These are phyloP conservation scores for Coregonus clupeaformis DNA, from an alignment of 2,113 vertebrate species.

Conservation along the genomic window DNA sequence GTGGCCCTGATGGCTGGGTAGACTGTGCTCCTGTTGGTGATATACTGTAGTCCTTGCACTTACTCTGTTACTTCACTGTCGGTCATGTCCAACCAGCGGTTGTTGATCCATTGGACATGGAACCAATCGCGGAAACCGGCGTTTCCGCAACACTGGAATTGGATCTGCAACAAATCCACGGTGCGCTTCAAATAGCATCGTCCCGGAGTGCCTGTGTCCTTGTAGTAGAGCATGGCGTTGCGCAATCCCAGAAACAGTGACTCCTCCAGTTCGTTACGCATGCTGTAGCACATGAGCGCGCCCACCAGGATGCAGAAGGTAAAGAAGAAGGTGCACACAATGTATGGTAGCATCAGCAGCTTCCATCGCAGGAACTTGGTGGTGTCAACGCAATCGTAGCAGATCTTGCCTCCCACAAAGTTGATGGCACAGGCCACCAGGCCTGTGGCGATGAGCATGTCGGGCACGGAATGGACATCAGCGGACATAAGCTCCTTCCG, in stretches of 20 bases:
- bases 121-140: conserved; percentile 85
- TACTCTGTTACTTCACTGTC: conserved; percentile 80
- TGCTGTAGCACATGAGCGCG: conserved; percentile 82
- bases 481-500: conserved; percentile 82
- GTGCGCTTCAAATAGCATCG: conserved; percentile 84
- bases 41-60: conserved; percentile 57
- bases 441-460: conserved; percentile 83
- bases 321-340: conserved; percentile 82
- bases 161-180: conserved; percentile 83
- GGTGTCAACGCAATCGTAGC: conserved; percentile 82
- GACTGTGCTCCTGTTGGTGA: too few relatives aligned
- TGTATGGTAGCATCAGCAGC: conserved; percentile 84
- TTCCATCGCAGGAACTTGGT: conserved; percentile 85
- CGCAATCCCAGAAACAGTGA: conserved; percentile 79
- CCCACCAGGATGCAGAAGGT: conserved; percentile 82
- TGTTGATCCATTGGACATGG: conserved; percentile 86
- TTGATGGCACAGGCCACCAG: conserved; percentile 84
- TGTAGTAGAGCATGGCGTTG: conserved; percentile 81
- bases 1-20: too few relatives aligned
- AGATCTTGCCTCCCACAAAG: conserved; percentile 85
- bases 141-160: conserved; percentile 87
- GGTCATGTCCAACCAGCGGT: conserved; percentile 83
- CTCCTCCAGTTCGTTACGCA: conserved; percentile 78
- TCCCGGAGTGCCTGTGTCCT: conserved; percentile 85
- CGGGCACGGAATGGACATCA: conserved; percentile 76